These are phyloP conservation scores for Tetramorium alpestre DNA, from an alignment of 1,140 invertebrate species.

Conservation along the genomic window DNA sequence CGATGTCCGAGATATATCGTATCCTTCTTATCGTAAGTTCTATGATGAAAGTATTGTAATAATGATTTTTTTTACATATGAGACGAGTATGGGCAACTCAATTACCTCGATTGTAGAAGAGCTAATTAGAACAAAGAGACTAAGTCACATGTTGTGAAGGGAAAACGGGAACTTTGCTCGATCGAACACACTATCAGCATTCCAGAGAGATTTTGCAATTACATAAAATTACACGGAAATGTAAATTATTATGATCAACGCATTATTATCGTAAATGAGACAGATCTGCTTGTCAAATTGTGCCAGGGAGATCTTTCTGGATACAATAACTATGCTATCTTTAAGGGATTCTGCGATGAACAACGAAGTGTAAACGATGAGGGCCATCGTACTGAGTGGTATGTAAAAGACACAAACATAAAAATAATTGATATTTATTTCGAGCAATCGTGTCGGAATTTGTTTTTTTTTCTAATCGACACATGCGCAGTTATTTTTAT, in stretches of 20 bases:
- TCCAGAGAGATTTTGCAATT: constrained; percentile 61
- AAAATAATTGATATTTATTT: constrained; percentile 38
- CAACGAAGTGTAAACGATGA: constrained; percentile 53
- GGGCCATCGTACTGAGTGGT: not conserved
- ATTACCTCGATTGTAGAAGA: constrained; percentile 76
- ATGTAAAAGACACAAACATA: not conserved
- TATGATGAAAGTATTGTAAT: constrained; percentile 28
- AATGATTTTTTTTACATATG: constrained; percentile 45
- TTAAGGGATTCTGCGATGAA: constrained; percentile 29
- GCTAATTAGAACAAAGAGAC: constrained; percentile 48
- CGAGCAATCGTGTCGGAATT: not conserved
- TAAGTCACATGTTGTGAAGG: constrained; percentile 2
- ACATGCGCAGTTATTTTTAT: constrained; percentile 45
- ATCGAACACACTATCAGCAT: constrained; percentile 62
- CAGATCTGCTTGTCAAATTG: constrained; percentile 10
- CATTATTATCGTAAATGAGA: constrained; percentile 19
- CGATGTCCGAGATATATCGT: not conserved
- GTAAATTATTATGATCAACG: constrained; percentile 41
- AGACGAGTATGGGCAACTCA: constrained; percentile 66
- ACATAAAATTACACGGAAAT: constrained; percentile 14
- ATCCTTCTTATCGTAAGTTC: constrained; percentile 54
- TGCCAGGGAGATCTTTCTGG: not conserved
- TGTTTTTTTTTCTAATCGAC: constrained; percentile 17
- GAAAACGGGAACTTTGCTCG: constrained; percentile 12
- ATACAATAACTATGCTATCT: constrained; percentile 65